Evolutionary conservation across 2,113 vertebrate species (phyloP).

Genomic region (Steatornis caripensis): DNA sequence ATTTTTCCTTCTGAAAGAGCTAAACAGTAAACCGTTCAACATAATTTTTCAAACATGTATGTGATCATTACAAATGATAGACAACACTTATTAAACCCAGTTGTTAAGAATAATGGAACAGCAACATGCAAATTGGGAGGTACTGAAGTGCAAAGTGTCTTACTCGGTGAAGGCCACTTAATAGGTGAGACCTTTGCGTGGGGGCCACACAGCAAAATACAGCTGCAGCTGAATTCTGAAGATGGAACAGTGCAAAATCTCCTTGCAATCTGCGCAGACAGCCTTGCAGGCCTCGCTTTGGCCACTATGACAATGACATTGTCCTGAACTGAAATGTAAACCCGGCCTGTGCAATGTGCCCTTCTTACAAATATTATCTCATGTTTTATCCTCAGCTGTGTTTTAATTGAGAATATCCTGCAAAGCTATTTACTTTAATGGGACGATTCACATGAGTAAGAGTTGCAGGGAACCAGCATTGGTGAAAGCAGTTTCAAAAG

Average conservation of each 20-base stretch:
- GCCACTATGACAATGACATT: neutral
- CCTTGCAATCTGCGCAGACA: neutral
- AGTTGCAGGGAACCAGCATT: neutral
- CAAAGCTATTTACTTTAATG: neutral
- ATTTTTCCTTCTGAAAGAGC: neutral
- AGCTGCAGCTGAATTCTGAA: neutral
- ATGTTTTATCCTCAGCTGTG: neutral
- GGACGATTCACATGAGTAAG: neutral
- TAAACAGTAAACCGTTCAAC: neutral
- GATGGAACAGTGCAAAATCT: neutral
- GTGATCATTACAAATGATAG: neutral
- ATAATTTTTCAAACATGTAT: neutral
- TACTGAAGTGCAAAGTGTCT: neutral
- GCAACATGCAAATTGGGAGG: neutral
- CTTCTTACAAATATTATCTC: neutral
- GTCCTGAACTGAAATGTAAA: neutral
- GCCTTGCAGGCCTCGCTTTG: neutral
- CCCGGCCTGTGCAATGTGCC: neutral
- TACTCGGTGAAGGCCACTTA: neutral
- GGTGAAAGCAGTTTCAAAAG: neutral
- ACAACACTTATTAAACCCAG: neutral
- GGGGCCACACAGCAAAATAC: neutral
- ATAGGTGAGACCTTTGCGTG: neutral
- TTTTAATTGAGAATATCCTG: slow-evolving; percentile 2
- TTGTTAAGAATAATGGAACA: neutral